Evolutionary conservation across 2,888 invertebrate genomes (phyloP), one percentile per base, ranked within the genome.

Genomic region (Ormyrus nitidulus): DNA sequence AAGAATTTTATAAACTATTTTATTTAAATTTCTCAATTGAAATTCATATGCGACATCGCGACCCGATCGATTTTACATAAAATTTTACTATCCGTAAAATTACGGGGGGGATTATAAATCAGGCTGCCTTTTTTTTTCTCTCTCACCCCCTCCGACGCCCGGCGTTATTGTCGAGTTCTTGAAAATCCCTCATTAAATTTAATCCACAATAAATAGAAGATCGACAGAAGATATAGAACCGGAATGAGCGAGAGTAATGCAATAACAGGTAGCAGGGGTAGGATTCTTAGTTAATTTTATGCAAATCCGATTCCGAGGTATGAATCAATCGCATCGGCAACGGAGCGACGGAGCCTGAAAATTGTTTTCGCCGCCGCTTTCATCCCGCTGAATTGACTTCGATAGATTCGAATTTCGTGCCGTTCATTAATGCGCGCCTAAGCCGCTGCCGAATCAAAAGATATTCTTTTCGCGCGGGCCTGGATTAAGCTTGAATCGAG

Each of bases 271-370:
- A 9, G 3, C 44, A 10, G 6, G 6, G 6, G 6, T 64, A 34
- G 6, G 46, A 46, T 44, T 75, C 64, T 59, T 68, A 68, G 75
- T 66, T 73, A 78, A 78, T 73, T 78, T 10, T 73, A 73, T 78
- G 78, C 73, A 71, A 78, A 78, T 78, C 71, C 73, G 73, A 78
- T 78, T 70, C 48, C 58, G 54, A 78, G 68, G 54, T 68, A 54
- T 46, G 61, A 78, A 78, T 78, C 73, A 68, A 61, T 62, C 48
- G 72, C 72, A 48, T 64, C 46, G 53, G 58, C 51, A 19, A 19
- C 19, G 19, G 77, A 6, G 58, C 58, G 19, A 10, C 48, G n/a
- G 49, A 54, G 54, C 44, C 11, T 19, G 62, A 78, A 78, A 78
- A 78, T 78, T 68, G 68, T 68, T 68, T 73, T 59, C 54, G 46